Base-by-base conservation (phyloP, 2,797 vertebrate genomes). In the Trachurus trachurus region DNA sequence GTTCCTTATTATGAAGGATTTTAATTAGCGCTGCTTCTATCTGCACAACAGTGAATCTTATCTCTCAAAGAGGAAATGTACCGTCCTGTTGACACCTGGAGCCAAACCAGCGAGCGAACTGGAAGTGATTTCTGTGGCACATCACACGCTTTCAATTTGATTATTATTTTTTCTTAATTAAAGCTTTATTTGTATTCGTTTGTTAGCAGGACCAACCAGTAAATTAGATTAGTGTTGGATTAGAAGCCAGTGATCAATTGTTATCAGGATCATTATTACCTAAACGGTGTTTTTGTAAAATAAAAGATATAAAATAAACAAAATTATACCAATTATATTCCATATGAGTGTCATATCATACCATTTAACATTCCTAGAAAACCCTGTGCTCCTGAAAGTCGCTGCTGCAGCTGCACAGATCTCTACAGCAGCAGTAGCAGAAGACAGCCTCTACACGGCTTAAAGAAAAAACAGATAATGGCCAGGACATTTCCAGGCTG, bases 401-500 rank as follows among this genome's bases (percentile, higher is more conserved):
- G 1, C 37, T 47, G 40, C 17, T 56, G 49, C 66, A 66, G 31
- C 62, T 44, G 40, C 17, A 9, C 60, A 63, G 29, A 61, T 52
- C 70, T 80, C 54, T 40, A 45, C 21, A 45, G 16, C 64, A 21
- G 61, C 62, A 66, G 78, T 4, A 34, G 31, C 31, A 34, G 31
- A 5, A 34, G 34, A 70, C 62, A 77, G 61, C 77, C 58, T 44
- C 47, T 57, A 44, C 64, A 68, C 63, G 40, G 57, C 74, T 59
- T 67, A 26, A 65, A 61, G 58, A 73, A 62, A 9, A 9, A 78
- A 60, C 39, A 72, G 63, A 68, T 81, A 80, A 87, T 67, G 76
- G 76, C 45, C 59, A 56, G 15, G 26, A 85, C 81, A 71, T 86
- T 64, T 82, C 58, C 69, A 73, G 73, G 67, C 81, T 71, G 67